Evolutionary conservation across 2,797 vertebrate genomes (phyloP).

Genomic region (Sebastes taczanowskii): DNA sequence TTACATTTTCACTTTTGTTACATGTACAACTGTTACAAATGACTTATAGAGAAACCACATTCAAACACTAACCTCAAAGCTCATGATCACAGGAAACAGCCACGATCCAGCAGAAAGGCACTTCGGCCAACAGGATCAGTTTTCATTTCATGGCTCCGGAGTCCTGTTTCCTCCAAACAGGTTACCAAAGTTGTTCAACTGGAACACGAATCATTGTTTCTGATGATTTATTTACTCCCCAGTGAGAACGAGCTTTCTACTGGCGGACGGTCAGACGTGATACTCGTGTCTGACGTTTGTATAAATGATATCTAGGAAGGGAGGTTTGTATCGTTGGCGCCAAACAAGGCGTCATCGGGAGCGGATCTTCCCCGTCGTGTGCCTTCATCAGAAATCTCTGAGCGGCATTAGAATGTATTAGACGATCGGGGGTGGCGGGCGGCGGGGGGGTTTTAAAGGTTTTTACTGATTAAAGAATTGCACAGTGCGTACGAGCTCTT

Average conservation of each 20-base stretch:
- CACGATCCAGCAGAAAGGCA: constrained; percentile 4
- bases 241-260: constrained; percentile 37
- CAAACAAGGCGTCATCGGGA: constrained; percentile 7
- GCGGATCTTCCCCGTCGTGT: constrained; percentile 39
- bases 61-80: constrained; percentile 24
- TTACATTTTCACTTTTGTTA: constrained; percentile 41
- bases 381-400: constrained; percentile 67
- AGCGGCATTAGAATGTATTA: constrained; percentile 68
- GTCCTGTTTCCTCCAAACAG: background rate
- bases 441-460: background rate
- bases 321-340: background rate
- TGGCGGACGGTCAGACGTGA: background rate
- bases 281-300: background rate
- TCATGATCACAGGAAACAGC: background rate
- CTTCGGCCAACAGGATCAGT: background rate
- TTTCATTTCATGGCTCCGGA: background rate
- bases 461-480: constrained; percentile 47
- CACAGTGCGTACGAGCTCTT: constrained; percentile 55
- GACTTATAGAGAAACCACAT: background rate
- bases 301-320: constrained; percentile 24
- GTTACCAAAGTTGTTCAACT: constrained; percentile 45
- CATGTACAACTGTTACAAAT: background rate
- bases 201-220: constrained; percentile 28
- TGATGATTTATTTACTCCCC: background rate
- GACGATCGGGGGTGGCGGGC: background rate